Base-by-base conservation (phyloP, 2,888 invertebrate genomes). In the Hermodice carunculata region DNA sequence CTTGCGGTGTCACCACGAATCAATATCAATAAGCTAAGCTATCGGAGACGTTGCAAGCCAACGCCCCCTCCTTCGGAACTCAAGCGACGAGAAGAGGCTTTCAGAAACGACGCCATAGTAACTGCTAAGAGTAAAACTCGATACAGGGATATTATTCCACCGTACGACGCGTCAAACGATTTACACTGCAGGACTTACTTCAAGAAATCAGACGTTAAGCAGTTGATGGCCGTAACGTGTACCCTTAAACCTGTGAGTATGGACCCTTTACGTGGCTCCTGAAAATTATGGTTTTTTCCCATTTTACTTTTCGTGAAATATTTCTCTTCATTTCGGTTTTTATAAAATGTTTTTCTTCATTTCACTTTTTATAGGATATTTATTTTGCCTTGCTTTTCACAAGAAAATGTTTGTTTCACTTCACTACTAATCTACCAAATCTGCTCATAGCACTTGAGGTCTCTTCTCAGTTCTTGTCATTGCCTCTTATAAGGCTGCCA, bases 81-180 rank as follows among this genome's bases (percentile, higher is more conserved):
- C 8, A 65, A 69, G 48, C 46, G 69, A 37, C 66, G 77, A 24
- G 82, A 83, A 67, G 63, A 70, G 37, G 66, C 69, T 28, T 85
- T 84, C 69, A 72, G 80, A 22, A 79, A 83, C 60, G 85, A 85
- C 73, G 80, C 81, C 62, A 76, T 81, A 28, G 76, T 76, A 3
- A 78, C 81, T 43, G 78, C 80, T 52, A 67, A 69, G 29, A 69
- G 72, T 19, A 71, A 81, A 8, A 79, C 78, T n/a, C 76, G 78
- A 58, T 83, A 79, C 69, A 78, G 76, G 59, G 79, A 80, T 64
- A 78, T 83, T 26, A 81, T 84, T 17, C 83, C 83, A 1, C 76
- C 77, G 8, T 84, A 84, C 64, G 76, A 79, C 65, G 82, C 80
- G 11, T 68, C 73, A 1, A 40, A 61, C 5, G 84, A 84, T 65